These are phyloP conservation scores for Rhabdornis inornatus DNA, from an alignment of 2,113 vertebrate genomes.

Conservation along the genomic window DNA sequence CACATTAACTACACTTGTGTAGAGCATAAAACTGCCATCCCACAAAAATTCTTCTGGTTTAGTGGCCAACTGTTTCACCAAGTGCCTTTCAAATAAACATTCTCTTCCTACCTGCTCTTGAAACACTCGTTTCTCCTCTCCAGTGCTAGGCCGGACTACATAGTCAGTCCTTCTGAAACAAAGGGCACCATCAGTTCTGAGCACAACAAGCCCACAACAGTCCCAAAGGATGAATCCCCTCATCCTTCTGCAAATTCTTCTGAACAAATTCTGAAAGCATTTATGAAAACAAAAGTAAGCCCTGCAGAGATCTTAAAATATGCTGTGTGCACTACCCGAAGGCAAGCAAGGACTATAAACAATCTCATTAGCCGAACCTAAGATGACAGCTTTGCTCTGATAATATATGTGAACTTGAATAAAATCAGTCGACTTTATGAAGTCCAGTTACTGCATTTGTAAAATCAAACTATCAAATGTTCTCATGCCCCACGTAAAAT, in stretches of 20 bases:
- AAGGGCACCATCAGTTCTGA: neutral
- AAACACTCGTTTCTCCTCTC: slow-evolving; percentile 93
- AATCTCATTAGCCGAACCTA: neutral
- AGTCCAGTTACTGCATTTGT: neutral
- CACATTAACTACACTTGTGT: neutral
- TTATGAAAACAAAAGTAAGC: neutral
- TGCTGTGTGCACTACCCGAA: neutral
- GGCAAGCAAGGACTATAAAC: neutral
- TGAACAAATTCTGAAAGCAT: neutral
- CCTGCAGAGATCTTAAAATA: neutral
- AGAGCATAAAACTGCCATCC: neutral
- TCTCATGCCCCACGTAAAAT: neutral
- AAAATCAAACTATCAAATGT: neutral
- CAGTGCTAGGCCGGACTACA: slow-evolving; percentile 94
- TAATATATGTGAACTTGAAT: neutral
- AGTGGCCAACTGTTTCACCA: neutral
- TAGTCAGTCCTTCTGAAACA: slow-evolving; percentile 93
- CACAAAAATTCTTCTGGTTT: neutral
- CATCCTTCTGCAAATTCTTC: neutral
- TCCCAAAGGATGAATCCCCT: neutral
- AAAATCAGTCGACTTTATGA: neutral
- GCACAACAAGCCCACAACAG: neutral
- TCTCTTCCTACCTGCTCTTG: slow-evolving; percentile 89
- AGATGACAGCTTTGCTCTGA: neutral
- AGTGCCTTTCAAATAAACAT: neutral